These are phyloP conservation scores for Andrena trimmerana DNA, from an alignment of 2,888 invertebrate genomes.

Conservation along the genomic window DNA sequence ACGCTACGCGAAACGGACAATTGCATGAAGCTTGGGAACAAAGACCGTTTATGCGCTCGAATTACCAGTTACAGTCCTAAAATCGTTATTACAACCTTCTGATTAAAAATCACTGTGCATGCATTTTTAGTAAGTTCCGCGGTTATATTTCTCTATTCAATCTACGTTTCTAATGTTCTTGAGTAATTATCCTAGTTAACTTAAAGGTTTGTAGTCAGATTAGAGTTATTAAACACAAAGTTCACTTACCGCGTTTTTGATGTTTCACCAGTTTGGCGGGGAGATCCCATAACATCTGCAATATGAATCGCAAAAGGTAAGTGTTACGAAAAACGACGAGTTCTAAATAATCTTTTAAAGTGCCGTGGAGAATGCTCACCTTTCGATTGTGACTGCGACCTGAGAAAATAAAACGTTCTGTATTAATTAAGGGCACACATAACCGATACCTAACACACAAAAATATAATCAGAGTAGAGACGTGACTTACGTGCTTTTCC, in stretches of 20 bases:
- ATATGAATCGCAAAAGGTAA: slow-evolving; percentile 1
- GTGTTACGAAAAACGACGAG: background rate
- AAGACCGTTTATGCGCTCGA: no score
- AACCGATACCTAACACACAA: background rate
- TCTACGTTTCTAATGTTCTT: slow-evolving; percentile 13
- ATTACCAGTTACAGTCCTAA: no score
- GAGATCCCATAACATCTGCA: slow-evolving; percentile 44
- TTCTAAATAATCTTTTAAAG: background rate
- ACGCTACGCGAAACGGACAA: no score
- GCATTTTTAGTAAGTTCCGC: background rate
- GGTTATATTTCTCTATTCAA: background rate
- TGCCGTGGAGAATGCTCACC: slow-evolving; percentile 36
- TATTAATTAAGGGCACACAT: slow-evolving; percentile 19
- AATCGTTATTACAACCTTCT: no score
- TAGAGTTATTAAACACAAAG: slow-evolving; percentile 7
- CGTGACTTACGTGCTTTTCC: slow-evolving; percentile 58
- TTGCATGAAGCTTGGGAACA: no score
- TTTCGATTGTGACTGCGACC: slow-evolving; percentile 54
- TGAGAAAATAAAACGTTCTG: slow-evolving; percentile 37
- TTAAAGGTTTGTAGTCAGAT: slow-evolving; percentile 6
- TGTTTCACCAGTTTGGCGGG: slow-evolving; percentile 53
- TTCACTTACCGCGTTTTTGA: slow-evolving; percentile 62
- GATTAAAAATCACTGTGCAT: background rate
- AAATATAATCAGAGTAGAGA: slow-evolving; percentile 2
- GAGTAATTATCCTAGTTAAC: slow-evolving; percentile 14